Evolutionary conservation across 2,888 invertebrate species (phyloP).

Genomic region (Macaria liturata): DNA sequence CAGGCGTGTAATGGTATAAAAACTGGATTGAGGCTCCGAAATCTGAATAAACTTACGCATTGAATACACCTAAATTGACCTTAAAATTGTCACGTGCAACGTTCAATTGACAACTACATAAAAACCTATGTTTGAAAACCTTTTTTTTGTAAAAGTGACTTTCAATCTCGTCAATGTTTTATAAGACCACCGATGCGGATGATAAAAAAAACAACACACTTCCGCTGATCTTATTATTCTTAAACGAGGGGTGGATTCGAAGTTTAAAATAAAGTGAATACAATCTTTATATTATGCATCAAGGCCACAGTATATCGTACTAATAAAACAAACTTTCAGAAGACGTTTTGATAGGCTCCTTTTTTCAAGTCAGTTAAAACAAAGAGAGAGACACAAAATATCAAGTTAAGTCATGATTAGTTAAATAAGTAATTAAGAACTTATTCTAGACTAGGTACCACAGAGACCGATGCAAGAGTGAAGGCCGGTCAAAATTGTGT

Average conservation of each 20-base stretch:
- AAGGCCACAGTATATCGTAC: no score
- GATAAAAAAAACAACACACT: slow-evolving; percentile 50
- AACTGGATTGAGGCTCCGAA: slow-evolving; percentile 23
- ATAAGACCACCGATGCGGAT: slow-evolving; percentile 14
- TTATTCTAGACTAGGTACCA: no score
- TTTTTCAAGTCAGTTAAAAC: no score
- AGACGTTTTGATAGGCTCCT: no score
- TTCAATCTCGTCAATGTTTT: slow-evolving; percentile 25
- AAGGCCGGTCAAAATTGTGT: slow-evolving; percentile 58
- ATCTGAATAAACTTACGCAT: slow-evolving; percentile 41
- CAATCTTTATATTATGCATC: no score
- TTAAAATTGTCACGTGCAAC: slow-evolving; percentile 68
- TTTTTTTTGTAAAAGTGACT: slow-evolving; percentile 13
- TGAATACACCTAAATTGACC: slow-evolving; percentile 66
- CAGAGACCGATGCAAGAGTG: slow-evolving; percentile 10
- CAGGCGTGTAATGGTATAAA: slow-evolving; percentile 56
- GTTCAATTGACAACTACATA: slow-evolving; percentile 49
- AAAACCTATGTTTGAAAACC: slow-evolving; percentile 33
- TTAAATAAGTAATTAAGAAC: no score
- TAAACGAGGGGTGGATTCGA: no score
- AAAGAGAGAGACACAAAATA: no score
- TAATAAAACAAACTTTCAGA: no score
- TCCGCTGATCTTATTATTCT: slow-evolving; percentile 28
- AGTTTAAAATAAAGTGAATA: no score
- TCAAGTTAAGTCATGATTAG: no score